Conservation (phyloP, 1,140 invertebrate genomes). For the Bilobella aurantiaca region DNA sequence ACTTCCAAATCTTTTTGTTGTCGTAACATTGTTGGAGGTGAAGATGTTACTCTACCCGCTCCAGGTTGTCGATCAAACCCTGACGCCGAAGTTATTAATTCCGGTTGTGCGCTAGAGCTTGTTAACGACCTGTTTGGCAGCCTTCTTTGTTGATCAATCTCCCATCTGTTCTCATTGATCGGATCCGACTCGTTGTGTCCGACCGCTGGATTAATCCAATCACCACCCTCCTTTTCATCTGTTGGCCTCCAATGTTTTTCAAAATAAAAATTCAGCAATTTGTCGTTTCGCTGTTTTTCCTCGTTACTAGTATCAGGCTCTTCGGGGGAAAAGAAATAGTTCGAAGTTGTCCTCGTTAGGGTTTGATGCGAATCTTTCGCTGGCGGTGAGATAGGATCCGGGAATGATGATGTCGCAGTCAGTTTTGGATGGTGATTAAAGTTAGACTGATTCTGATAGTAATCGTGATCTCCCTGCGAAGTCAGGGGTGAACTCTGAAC, state of each 20-base stretch:
- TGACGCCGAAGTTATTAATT: neutral
- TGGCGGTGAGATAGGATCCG: conserved; percentile 10
- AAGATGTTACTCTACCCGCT: neutral
- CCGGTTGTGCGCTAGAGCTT: neutral
- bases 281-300: conserved; percentile 23
- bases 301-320: conserved; percentile 1
- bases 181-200: neutral
- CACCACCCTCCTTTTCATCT: neutral
- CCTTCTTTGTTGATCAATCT: neutral
- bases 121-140: neutral
- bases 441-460: neutral
- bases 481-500: neutral
- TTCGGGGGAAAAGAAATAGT: neutral
- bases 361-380: neutral
- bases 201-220: neutral
- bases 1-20: conserved; percentile 24
- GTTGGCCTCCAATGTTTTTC: conserved; percentile 30
- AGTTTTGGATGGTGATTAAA: neutral
- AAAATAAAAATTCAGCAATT: conserved; percentile 31
- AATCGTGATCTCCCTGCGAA: neutral
- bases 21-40: neutral
- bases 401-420: neutral
- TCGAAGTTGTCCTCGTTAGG: neutral
- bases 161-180: neutral
- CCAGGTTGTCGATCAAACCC: neutral